Evolutionary conservation across 2,888 invertebrate species (phyloP).

Genomic region (Plebejus melissa): DNA sequence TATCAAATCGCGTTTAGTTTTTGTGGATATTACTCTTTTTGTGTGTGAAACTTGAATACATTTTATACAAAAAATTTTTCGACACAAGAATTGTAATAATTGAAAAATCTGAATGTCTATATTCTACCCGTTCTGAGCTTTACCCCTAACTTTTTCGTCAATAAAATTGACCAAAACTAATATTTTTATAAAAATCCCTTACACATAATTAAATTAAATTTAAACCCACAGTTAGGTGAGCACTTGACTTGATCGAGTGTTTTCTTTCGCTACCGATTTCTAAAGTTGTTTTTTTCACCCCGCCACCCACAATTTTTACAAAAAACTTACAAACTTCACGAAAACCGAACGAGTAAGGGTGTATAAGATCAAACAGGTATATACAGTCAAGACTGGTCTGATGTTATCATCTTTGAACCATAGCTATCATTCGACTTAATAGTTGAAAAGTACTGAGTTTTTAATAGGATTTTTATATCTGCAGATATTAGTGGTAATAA

Average conservation of each 20-base stretch:
- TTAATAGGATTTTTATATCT: not conserved
- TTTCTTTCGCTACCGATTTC: slow-evolving; percentile 53
- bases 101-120: not conserved
- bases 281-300: slow-evolving; percentile 35
- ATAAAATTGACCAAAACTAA: not conserved
- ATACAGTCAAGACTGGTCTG: not conserved
- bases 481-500: too few species aligned
- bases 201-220: slow-evolving; percentile 6
- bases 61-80: not conserved
- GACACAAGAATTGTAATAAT: not conserved
- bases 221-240: slow-evolving; percentile 43
- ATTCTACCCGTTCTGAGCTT: not conserved
- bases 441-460: not conserved
- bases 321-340: slow-evolving; percentile 20
- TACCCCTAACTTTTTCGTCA: not conserved
- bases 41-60: not conserved
- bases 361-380: not conserved
- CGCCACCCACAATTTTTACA: slow-evolving; percentile 23
- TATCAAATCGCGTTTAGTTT: too few species aligned
- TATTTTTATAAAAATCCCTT: not conserved
- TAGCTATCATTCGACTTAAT: not conserved
- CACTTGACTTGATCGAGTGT: slow-evolving; percentile 48
- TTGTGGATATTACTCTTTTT: not conserved
- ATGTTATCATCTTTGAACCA: not conserved
- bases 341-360: not conserved